Percentiles rank a stretch among this genome's conserved stretches.
Conservation (phyloP, 1,140 invertebrate genomes). For the Onthophagus taurus region DNA sequence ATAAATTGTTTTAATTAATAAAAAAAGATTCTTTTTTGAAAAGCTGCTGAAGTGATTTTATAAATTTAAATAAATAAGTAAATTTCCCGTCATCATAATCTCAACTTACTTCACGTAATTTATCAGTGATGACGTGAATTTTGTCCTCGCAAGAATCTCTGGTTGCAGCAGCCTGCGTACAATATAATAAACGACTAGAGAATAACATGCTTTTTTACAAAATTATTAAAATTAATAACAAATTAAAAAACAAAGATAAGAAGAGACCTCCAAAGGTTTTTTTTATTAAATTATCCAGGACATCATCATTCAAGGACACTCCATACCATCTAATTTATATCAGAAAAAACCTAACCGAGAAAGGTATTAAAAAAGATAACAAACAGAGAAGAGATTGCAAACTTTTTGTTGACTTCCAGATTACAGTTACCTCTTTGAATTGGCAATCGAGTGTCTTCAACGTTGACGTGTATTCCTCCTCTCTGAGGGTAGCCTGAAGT, state of each 20-base stretch:
- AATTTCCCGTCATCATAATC: too few relatives aligned
- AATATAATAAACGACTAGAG: conserved; percentile 14
- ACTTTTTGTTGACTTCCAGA: neutral
- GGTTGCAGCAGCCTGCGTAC: conserved; percentile 49
- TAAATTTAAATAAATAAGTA: too few relatives aligned
- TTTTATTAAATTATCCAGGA: too few relatives aligned
- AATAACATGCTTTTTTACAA: conserved; percentile 7
- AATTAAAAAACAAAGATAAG: neutral
- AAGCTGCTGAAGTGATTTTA: too few relatives aligned
- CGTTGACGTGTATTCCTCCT: conserved; percentile 90
- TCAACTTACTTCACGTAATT: conserved; percentile 55
- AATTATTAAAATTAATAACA: neutral
- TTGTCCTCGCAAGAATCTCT: conserved; percentile 56
- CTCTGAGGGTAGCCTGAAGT: conserved; percentile 87
- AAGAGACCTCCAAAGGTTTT: too few relatives aligned
- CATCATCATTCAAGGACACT: too few relatives aligned
- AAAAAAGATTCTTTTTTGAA: too few relatives aligned
- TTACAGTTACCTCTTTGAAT: conserved; percentile 79
- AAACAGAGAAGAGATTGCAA: neutral
- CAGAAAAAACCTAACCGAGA: too few relatives aligned
- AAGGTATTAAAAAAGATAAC: neutral
- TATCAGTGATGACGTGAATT: conserved; percentile 54
- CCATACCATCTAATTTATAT: too few relatives aligned
- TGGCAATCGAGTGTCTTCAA: conserved; percentile 85
- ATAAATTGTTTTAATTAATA: too few relatives aligned